Conservation (phyloP, 2,888 invertebrate genomes). For the Caenorhabditis uteleia region DNA sequence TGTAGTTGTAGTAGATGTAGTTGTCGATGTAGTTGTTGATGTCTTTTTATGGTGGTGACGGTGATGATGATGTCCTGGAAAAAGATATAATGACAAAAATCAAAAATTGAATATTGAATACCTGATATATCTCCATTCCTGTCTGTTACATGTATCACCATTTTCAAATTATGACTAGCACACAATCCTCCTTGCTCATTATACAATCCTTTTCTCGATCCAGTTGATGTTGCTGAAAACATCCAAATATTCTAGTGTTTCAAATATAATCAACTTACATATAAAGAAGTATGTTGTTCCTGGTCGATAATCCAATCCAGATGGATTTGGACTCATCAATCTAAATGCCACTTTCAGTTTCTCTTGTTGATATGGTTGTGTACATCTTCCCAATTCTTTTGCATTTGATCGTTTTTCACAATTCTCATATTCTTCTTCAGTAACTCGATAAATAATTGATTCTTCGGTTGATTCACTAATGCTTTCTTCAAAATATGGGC, state of each 20-base stretch:
- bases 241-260: too few species aligned
- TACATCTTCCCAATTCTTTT: conserved; percentile 48
- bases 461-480: conserved; percentile 47
- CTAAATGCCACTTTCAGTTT: conserved; percentile 53
- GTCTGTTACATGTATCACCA: conserved; percentile 53
- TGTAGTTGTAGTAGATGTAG: conserved; percentile 19
- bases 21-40: conserved; percentile 19
- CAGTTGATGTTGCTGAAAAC: conserved; percentile 54
- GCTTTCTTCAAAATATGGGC: conserved; percentile 43
- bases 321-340: conserved; percentile 48
- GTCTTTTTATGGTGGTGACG: conserved; percentile 41
- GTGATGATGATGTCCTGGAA: conserved; percentile 32
- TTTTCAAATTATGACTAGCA: conserved; percentile 54
- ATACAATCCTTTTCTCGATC: conserved; percentile 40
- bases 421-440: conserved; percentile 52
- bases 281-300: conserved; percentile 56
- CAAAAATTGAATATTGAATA: too few species aligned
- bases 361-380: conserved; percentile 40
- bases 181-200: conserved; percentile 52
- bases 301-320: conserved; percentile 47
- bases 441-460: conserved; percentile 51
- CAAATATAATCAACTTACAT: conserved; percentile 30
- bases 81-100: too few species aligned
- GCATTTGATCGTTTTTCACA: conserved; percentile 42
- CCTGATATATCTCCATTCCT: conserved; percentile 49